phyloP scores from a whole-genome alignment of 2,797 vertebrate species.

The Pteropus rufus region DNA sequence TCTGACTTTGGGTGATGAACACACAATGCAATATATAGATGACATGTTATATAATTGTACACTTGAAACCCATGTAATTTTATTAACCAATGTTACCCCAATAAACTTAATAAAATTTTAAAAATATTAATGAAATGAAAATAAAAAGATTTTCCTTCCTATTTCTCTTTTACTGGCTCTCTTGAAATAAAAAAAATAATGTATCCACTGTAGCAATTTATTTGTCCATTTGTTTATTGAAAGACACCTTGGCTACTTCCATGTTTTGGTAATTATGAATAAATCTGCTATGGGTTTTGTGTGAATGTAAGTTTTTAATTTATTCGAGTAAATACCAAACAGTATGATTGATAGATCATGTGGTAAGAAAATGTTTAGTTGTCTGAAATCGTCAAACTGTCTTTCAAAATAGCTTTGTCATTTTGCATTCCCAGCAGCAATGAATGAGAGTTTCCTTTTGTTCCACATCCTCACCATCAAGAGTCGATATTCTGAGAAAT shows the following conservation, averaged over 20 bases:
- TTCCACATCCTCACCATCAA: background rate
- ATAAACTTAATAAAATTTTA: too few relatives aligned
- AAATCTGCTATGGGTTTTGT: background rate
- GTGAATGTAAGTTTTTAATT: background rate
- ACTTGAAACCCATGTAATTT: too few relatives aligned
- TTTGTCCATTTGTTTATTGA: background rate
- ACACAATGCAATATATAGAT: too few relatives aligned
- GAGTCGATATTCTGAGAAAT: background rate
- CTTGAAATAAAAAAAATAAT: too few relatives aligned
- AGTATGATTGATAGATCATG: background rate
- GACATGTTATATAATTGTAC: too few relatives aligned
- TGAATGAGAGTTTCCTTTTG: background rate
- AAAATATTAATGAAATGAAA: too few relatives aligned
- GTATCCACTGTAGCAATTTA: background rate
- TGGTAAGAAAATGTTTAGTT: background rate
- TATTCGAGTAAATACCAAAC: background rate
- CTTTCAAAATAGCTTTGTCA: background rate
- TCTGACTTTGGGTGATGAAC: too few relatives aligned
- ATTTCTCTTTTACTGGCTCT: too few relatives aligned
- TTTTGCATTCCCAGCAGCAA: background rate
- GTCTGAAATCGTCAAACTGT: background rate
- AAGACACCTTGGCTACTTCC: background rate
- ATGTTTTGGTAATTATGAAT: background rate
- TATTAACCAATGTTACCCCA: too few relatives aligned
- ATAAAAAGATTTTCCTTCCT: too few relatives aligned